Evolutionary conservation across 2,888 invertebrate genomes (phyloP), one percentile per base, ranked within the genome.

Genomic region (Agriopis marginaria): DNA sequence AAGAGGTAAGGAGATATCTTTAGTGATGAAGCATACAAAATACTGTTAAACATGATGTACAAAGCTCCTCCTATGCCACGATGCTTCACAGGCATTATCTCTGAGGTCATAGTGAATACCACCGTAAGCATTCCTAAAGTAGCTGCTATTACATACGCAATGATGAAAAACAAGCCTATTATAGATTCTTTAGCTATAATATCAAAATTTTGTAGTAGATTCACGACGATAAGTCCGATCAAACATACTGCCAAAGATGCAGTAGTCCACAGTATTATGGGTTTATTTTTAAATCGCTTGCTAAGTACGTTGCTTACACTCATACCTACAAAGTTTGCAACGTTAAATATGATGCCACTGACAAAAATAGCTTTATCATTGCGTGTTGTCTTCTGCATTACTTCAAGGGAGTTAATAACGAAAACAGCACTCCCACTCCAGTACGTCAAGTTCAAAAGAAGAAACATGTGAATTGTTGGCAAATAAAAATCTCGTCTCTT

Each of bases 81-180:
- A 47, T 77, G 68, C 45, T 75, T 77, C 3, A 77, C 72, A 9
- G 75, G 77, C 68, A 77, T 71, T 32, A 76, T 47, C 50, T 76
- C 76, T 14, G 70, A 68, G 6, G 70, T 54, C 8, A 74, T 47
- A 7, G 66, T 58, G 45, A 65, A 70, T 4, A 59, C 58, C 40
- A 73, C 17, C 0, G 67, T 47, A 7, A 50, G 0, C 7, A 73
- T 42, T n/a, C 77, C 75, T 8, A 61, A 40, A 54, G 62, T 69
- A 55, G 44, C 61, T 11, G 50, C 40, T 9, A 63, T 9, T 42
- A 55, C 66, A 54, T 63, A 73, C 6, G 51, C 51, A 63, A 73
- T 23, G 9, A 76, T 32, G 51, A 51, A 70, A 54, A 58, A 74
- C 11, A 74, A 55, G 63, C 69, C 65, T 9, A 74, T 2, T 1